Evolutionary conservation across 2,113 vertebrate species (phyloP).

Genomic region (Sminthopsis crassicaudata): DNA sequence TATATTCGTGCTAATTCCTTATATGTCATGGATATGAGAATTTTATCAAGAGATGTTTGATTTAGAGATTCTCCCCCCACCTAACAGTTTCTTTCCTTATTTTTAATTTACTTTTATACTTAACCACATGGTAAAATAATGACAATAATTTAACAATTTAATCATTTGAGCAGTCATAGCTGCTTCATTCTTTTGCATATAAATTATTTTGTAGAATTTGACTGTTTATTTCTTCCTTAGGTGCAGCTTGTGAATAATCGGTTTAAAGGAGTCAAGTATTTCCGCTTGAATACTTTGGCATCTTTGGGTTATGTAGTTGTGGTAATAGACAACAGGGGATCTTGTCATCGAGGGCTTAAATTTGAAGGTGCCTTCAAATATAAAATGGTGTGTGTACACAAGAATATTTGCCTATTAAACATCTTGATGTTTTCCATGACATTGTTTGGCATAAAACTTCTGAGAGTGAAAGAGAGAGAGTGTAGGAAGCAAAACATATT

Average conservation of each 20-base stretch:
- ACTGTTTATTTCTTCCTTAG: constrained; percentile 75
- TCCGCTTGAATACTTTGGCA: constrained; percentile 88
- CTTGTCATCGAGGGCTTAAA: constrained; percentile 88
- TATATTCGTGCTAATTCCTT: background rate
- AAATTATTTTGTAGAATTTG: background rate
- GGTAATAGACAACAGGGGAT: constrained; percentile 89
- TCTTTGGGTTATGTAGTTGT: constrained; percentile 88
- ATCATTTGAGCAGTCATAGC: background rate
- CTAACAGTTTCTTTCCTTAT: background rate
- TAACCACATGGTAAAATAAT: constrained; percentile 41
- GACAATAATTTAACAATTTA: constrained; percentile 26
- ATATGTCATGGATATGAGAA: background rate
- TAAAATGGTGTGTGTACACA: constrained; percentile 86
- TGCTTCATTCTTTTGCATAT: constrained; percentile 7
- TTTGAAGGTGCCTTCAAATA: constrained; percentile 91
- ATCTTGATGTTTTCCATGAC: constrained; percentile 11
- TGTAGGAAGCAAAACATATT: background rate
- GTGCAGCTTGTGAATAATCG: constrained; percentile 90
- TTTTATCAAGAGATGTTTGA: background rate
- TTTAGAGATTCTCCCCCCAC: background rate
- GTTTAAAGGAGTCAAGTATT: constrained; percentile 90
- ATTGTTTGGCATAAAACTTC: constrained; percentile 33
- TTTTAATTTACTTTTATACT: background rate
- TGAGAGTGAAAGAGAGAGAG: background rate
- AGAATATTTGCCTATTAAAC: constrained; percentile 26